Base-by-base conservation (phyloP, 2,113 vertebrate species). In the Lepisosteus osseus region DNA sequence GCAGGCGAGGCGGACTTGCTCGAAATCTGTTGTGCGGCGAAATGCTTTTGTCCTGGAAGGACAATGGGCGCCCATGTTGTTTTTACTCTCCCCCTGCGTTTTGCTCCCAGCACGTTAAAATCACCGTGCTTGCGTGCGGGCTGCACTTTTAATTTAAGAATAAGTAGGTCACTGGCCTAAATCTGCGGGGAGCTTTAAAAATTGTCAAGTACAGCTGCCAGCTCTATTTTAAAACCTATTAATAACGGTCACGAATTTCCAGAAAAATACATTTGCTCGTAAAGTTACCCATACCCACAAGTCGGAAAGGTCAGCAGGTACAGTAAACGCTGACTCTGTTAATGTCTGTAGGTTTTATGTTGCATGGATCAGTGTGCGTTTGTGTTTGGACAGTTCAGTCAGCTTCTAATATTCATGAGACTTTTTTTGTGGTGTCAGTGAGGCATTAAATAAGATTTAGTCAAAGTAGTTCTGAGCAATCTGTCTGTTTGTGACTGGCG, bases 121-220 rank as follows among this genome's bases (percentile, higher is more conserved):
- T 13, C 40, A 15, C 51, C 14, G 13, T 65, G n/a, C 12, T 67
- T 68, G 61, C 55, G 61, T 55, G 42, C 69, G 55, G 63, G 61
- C 54, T 70, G 68, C 70, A 70, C 45, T 69, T 69, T 79, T 67
- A 76, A 79, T 81, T 76, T 74, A 55, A 63, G 55, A 64, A 68
- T 82, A 84, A 82, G 71, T 81, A 72, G 76, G 79, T 74, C 74
- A 75, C 64, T 67, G 76, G 81, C 78, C 78, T 69, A 80, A 76
- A 79, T 84, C 74, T 69, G 68, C 67, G 57, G 70, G 72, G 62
- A 73, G 66, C 75, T 79, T 67, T 75, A 44, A 42, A 51, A 81
- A 71, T 29, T 68, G 78, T 80, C 76, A 70, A 65, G 71, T 41
- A 47, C 74, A 71, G 63, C 61, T 15, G 57, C 44, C 45, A 17